phyloP scores from a whole-genome alignment of 2,797 vertebrate genomes.

The Otus scops region DNA sequence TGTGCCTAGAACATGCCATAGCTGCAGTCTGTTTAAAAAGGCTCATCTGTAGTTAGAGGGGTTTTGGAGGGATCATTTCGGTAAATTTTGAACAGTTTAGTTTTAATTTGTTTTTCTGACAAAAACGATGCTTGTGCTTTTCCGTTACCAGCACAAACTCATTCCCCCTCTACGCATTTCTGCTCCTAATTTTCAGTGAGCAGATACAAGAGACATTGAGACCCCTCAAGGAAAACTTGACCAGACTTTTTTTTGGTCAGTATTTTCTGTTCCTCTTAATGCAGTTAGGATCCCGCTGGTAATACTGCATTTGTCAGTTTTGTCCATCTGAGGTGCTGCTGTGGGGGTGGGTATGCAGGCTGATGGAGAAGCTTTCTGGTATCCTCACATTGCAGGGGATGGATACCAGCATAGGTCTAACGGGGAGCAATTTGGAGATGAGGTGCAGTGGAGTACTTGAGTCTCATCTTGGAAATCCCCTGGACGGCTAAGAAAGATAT shows the following conservation, averaged over 20 bases:
- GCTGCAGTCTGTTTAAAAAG: neutral
- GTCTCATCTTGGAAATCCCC: neutral
- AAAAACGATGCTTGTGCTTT: fast-evolving
- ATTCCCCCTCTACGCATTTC: neutral
- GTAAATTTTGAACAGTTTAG: neutral
- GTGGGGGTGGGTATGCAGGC: neutral
- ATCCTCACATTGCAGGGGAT: neutral
- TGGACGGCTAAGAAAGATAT: neutral
- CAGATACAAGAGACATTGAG: neutral
- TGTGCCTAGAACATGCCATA: neutral
- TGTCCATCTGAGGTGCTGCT: neutral
- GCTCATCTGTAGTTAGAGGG: neutral
- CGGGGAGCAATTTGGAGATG: neutral
- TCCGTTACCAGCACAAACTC: neutral
- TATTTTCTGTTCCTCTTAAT: neutral
- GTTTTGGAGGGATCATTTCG: neutral
- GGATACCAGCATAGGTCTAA: neutral
- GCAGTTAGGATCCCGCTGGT: neutral
- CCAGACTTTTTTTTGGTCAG: neutral
- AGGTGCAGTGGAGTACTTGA: neutral
- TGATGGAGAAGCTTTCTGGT: neutral
- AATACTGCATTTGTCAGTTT: neutral
- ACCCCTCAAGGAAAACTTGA: neutral
- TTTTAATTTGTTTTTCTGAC: neutral
- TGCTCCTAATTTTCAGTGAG: neutral